Conservation (phyloP, 2,113 vertebrate genomes). For the Heliornis fulica region DNA sequence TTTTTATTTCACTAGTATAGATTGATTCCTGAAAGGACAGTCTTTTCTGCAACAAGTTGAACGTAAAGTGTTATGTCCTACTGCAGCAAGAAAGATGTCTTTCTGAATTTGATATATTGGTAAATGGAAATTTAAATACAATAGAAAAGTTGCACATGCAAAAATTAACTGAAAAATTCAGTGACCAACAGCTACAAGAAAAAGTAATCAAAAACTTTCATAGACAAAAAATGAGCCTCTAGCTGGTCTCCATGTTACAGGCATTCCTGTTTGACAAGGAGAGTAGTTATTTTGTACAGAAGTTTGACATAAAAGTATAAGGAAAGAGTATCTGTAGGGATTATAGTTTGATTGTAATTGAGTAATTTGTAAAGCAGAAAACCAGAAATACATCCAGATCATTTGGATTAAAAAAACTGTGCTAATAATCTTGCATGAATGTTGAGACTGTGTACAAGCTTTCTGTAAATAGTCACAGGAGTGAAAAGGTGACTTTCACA, state of each 20-base stretch:
- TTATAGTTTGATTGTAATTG: not conserved
- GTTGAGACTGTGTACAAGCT: not conserved
- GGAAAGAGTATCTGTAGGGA: not conserved
- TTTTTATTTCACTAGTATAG: not conserved
- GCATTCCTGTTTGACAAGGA: not conserved
- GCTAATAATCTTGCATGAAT: not conserved
- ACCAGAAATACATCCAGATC: not conserved
- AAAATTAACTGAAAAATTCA: not conserved
- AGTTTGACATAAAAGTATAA: not conserved
- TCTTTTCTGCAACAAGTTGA: not conserved
- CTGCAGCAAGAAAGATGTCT: not conserved
- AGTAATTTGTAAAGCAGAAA: not conserved
- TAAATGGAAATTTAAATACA: not conserved
- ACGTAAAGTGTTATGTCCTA: not conserved
- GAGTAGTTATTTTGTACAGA: not conserved
- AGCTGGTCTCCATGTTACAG: not conserved
- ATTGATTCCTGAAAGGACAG: not conserved
- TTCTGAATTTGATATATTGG: not conserved
- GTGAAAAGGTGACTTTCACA: not conserved
- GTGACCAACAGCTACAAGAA: not conserved
- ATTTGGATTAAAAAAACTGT: not conserved
- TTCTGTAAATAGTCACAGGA: not conserved
- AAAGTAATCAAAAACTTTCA: not conserved
- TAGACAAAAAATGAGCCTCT: too few species aligned
- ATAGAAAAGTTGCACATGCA: not conserved